Conservation (phyloP, 2,888 invertebrate genomes). For the Drosophila ezoana region DNA sequence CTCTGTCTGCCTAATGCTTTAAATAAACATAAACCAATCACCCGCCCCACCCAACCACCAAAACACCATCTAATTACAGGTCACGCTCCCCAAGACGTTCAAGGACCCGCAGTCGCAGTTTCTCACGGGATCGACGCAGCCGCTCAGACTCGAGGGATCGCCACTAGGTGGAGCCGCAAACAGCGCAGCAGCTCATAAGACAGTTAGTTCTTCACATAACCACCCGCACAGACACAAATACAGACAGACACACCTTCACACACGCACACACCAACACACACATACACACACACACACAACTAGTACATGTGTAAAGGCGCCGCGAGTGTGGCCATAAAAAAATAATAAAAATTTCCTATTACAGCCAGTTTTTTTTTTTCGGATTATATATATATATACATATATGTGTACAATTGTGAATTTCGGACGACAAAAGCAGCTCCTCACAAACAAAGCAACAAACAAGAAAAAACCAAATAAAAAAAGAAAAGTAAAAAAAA, state of each 20-base stretch:
- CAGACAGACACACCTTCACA: not conserved
- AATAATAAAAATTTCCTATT: conserved; percentile 28
- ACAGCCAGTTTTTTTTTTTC: conserved; percentile 23
- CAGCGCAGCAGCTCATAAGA: conserved; percentile 6
- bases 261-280: conserved; percentile 4
- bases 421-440: conserved; percentile 15
- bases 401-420: conserved; percentile 19
- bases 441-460: conserved; percentile 16
- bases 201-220: conserved; percentile 10
- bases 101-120: conserved; percentile 86
- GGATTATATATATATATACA: not conserved
- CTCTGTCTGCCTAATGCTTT: conserved; percentile 33
- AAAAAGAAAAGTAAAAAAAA: not conserved
- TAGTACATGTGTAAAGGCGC: conserved; percentile 10
- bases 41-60: conserved; percentile 22
- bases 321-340: not conserved
- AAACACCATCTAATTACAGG: conserved; percentile 75
- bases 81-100: conserved; percentile 84
- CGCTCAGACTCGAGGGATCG: conserved; percentile 87
- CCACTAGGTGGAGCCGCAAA: conserved; percentile 82
- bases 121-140: conserved; percentile 87
- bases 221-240: conserved; percentile 4
- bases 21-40: not conserved
- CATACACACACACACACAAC: conserved; percentile 9
- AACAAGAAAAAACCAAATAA: conserved; percentile 5